Evolutionary conservation across 2,797 vertebrate species (phyloP), one percentile per base, ranked within the genome.

Genomic region (Nasua narica): DNA sequence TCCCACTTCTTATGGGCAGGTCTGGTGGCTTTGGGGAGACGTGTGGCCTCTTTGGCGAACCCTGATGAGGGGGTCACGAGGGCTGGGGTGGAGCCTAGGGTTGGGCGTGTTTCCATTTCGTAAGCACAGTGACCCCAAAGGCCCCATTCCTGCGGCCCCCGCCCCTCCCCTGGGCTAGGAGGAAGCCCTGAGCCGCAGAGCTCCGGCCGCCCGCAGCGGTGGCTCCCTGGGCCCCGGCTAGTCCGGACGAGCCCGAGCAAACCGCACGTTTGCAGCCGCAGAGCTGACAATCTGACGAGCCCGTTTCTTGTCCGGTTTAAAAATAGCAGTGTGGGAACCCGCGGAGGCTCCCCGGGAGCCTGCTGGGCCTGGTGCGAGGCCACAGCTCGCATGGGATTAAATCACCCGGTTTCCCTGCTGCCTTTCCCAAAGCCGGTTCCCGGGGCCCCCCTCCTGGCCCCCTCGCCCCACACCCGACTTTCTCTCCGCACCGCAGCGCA

Each of bases 311-410:
- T 96, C 85, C 11, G 95, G 84, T 96, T 98, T 98, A 96, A 96
- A 98, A 98, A 98, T 97, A 98, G 92, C 92, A 82, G 89, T 96
- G 97, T 97, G 43, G 46, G 97, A 98, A 98, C 90, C 95, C 96
- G 93, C 76, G 60, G 82, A 83, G 95, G 96, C 97, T 83, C 92
- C 93, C 84, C 96, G 97, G 92, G 97, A 92, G 95, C 7, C 0
- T 92, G 69, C 67, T 84, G 91, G 96, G 65, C 35, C 77, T 77
- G 78, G 32, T 29, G 54, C 4, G 90, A 89, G 56, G 76, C 69
- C 6, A 23, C 89, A 0, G 35, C 91, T 48, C 21, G 6, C n/a
- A 4, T 3, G 27, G 3, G 88, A 52, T 83, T 21, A 43, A 54
- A 62, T 35, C 60, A 32, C 60, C 60, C 65, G 0, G 3, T 23